Percentiles rank a stretch among this genome's conserved stretches.
Evolutionary conservation across 1,140 invertebrate species (phyloP).

Genomic region (Camponotus pennsylvanicus): DNA sequence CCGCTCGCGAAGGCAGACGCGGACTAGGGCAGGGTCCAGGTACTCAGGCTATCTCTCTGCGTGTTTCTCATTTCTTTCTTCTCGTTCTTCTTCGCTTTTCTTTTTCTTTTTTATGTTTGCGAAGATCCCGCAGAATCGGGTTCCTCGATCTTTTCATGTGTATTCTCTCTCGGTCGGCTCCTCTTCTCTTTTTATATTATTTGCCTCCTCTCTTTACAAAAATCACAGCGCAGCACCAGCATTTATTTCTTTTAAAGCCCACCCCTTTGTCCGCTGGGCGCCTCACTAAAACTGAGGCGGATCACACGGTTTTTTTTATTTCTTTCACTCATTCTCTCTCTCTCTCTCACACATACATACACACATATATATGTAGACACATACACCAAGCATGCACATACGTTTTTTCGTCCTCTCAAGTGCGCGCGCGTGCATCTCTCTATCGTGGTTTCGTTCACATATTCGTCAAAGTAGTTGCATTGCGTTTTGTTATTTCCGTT

Average conservation of each 20-base stretch:
- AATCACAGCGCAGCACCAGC: conserved; percentile 85
- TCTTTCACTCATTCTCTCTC: conserved; percentile 31
- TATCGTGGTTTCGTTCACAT: conserved; percentile 46
- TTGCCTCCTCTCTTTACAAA: conserved; percentile 81
- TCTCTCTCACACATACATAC: background rate
- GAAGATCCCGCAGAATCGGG: conserved; percentile 29
- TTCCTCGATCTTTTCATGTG: conserved; percentile 28
- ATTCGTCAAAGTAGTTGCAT: conserved; percentile 65
- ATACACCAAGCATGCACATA: background rate
- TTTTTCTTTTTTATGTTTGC: conserved; percentile 31
- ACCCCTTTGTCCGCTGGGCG: conserved; percentile 77
- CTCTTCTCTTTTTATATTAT: conserved; percentile 64
- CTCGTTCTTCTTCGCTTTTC: conserved; percentile 15
- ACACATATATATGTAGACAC: background rate
- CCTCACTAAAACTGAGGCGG: conserved; percentile 82
- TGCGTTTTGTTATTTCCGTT: conserved; percentile 40
- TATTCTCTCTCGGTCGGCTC: conserved; percentile 44
- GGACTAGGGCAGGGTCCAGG: conserved; percentile 84
- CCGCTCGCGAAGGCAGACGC: conserved; percentile 73
- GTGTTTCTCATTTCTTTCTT: conserved; percentile 56
- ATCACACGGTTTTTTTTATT: conserved; percentile 35
- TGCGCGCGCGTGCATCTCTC: background rate
- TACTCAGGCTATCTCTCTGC: conserved; percentile 83
- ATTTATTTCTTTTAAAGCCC: conserved; percentile 82
- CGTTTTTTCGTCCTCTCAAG: background rate